Evolutionary conservation across 2,888 invertebrate genomes (phyloP).

Genomic region (Neocrepidodera transversa): DNA sequence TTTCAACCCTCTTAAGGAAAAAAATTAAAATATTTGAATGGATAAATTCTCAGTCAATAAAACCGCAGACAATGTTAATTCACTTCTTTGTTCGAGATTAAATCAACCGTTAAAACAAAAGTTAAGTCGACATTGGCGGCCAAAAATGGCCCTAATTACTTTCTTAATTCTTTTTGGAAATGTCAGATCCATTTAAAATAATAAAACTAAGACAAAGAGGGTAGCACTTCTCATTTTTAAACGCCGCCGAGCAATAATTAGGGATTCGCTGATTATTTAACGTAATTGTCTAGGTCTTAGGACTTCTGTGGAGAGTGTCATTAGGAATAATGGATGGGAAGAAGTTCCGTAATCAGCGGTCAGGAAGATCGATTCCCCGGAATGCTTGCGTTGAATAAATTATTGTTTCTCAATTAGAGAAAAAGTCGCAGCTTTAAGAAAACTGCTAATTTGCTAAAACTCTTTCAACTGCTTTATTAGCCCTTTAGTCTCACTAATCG

Average conservation of each 20-base stretch:
- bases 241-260: constrained; percentile 55
- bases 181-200: constrained; percentile 53
- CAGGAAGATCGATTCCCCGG: constrained; percentile 50
- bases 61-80: constrained; percentile 38
- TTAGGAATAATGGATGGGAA: constrained; percentile 59
- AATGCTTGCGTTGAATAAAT: constrained; percentile 58
- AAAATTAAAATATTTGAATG: too few species aligned
- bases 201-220: constrained; percentile 51
- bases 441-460: constrained; percentile 5
- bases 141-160: constrained; percentile 56
- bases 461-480: not conserved
- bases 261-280: constrained; percentile 58
- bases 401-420: constrained; percentile 59
- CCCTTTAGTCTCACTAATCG: not conserved
- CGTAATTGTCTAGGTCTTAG: constrained; percentile 56
- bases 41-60: constrained; percentile 34
- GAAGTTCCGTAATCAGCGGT: constrained; percentile 54
- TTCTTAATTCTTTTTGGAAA: constrained; percentile 55
- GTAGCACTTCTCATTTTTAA: constrained; percentile 57
- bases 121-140: constrained; percentile 53
- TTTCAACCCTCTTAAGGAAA: too few species aligned
- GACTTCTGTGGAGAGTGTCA: constrained; percentile 58
- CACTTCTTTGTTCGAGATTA: constrained; percentile 45
- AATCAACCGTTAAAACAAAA: constrained; percentile 57
- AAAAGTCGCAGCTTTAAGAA: constrained; percentile 48